Base-by-base conservation (phyloP, 2,888 invertebrate genomes). In the Eupeodes latifasciatus region DNA sequence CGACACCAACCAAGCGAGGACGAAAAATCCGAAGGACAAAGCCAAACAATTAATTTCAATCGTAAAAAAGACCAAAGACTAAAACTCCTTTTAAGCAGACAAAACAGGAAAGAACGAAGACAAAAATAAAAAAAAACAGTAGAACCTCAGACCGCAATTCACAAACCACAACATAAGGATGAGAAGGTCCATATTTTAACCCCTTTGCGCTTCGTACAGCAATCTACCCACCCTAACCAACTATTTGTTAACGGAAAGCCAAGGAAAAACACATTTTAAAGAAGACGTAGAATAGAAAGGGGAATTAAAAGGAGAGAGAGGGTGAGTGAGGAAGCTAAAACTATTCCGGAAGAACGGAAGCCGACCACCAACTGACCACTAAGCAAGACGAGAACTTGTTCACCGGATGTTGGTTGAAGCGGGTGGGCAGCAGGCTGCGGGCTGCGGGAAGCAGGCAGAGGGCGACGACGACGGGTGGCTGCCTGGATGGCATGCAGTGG, bases 361-460 rank as follows among this genome's bases (percentile, higher is more conserved):
- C 77, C 85, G 77, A 85, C 88, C 88, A 85, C 88, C 88, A 88
- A 81, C 88, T 88, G 88, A 88, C 88, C 88, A 81, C 88, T 88
- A 85, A 85, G 88, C 88, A 88, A 88, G 88, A 88, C 81, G 81
- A 88, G 81, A 88, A 85, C 85, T 85, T 88, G 88, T 81, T 88
- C 88, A 88, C 85, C 85, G 88, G 88, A 88, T 88, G 88, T 85
- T 77, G 81, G 81, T 64, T 71, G 69, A 71, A 53, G 77, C 74
- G 36, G 67, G 51, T 14, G 36, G 49, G 51, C n/a, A 1, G 19
- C 0, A 5, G 40, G 47, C 12, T n/a, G 4, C 19, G 49, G 47
- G 69, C 1, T 44, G 40, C 0, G 19, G 1, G 19, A 19, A 34
- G 80, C 40, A 40, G 40, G 40, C 40, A 40, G 27, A 27, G 27